Conservation (phyloP, 1,140 invertebrate genomes). For the Helicoverpa zea region DNA sequence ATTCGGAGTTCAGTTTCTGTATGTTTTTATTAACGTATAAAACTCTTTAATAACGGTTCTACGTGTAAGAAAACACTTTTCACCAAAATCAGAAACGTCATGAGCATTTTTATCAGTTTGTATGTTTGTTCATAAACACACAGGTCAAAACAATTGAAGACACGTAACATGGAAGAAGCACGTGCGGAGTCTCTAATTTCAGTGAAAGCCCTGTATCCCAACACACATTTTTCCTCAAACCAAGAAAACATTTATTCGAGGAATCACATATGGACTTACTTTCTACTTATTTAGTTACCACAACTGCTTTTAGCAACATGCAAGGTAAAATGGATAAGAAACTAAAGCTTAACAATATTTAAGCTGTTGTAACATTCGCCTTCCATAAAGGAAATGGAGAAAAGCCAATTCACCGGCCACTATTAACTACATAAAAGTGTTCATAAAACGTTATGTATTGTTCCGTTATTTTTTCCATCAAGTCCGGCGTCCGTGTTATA, state of each 20-base stretch:
- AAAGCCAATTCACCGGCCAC: constrained; percentile 5
- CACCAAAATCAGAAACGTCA: not conserved
- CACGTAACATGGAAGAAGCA: not conserved
- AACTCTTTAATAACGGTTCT: too few species aligned
- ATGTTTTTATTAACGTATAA: not conserved
- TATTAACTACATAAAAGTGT: constrained; percentile 14
- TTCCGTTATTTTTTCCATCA: constrained; percentile 40
- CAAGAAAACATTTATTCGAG: not conserved
- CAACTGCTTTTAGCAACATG: too few species aligned
- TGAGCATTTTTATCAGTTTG: not conserved
- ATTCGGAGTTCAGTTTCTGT: too few species aligned
- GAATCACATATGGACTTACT: not conserved
- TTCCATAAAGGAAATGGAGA: not conserved
- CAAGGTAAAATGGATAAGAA: too few species aligned
- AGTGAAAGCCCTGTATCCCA: not conserved
- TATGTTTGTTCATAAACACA: not conserved
- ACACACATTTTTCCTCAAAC: not conserved
- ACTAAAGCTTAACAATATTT: too few species aligned
- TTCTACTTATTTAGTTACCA: not conserved
- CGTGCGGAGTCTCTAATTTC: constrained; percentile 6
- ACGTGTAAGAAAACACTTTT: not conserved
- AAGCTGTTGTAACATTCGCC: not conserved
- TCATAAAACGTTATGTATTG: constrained; percentile 26
- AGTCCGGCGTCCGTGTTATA: constrained; percentile 33
- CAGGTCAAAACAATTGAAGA: constrained; percentile 4